phyloP scores from a whole-genome alignment of 2,797 vertebrate genomes.

The Sebastes baramenuke region DNA sequence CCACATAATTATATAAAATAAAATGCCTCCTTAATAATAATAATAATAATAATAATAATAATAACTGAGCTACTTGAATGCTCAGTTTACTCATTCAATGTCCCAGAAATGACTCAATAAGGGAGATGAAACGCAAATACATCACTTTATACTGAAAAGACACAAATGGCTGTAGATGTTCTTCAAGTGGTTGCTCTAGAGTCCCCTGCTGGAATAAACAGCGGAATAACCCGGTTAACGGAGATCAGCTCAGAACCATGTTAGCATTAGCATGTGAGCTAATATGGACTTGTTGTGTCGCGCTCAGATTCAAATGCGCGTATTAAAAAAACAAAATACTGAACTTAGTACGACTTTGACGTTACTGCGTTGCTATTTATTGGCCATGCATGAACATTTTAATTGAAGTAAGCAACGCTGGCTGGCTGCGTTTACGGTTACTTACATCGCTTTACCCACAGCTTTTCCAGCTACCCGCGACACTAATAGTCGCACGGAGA shows the following conservation, averaged over 20 bases:
- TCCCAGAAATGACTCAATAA: background rate
- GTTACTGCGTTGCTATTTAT: accelerated
- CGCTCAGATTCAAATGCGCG: background rate
- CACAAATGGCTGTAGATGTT: background rate
- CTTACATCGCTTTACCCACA: constrained; percentile 48
- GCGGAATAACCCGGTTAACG: background rate
- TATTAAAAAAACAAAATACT: accelerated
- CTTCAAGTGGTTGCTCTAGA: too few relatives aligned
- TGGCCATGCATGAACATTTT: accelerated
- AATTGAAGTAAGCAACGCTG: background rate
- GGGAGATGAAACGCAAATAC: background rate
- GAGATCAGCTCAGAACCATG: background rate
- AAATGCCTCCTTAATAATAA: background rate
- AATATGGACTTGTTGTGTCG: background rate
- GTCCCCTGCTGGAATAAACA: too few relatives aligned
- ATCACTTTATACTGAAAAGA: background rate
- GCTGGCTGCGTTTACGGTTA: background rate
- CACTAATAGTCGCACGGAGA: constrained; percentile 9
- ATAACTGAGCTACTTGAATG: background rate
- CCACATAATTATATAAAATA: too few relatives aligned
- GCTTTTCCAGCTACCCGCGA: background rate
- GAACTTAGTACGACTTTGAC: accelerated
- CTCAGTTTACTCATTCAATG: background rate
- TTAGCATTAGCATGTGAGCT: constrained; percentile 11
- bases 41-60: too few relatives aligned